Conservation (phyloP, 2,888 invertebrate genomes). For the Drosophila tanythrix region DNA sequence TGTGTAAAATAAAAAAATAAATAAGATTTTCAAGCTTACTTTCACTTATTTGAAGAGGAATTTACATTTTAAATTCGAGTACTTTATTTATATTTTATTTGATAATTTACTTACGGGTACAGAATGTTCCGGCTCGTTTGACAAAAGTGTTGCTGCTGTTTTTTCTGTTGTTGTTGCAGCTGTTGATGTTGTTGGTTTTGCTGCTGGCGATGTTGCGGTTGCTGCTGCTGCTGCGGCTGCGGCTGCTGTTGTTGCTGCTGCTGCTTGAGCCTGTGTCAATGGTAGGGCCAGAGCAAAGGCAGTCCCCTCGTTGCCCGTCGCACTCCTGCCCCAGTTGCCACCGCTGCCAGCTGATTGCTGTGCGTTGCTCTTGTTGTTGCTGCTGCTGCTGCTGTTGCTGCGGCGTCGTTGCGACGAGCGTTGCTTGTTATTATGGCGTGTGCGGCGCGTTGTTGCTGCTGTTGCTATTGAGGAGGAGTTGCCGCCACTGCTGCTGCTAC, state of each 20-base stretch:
- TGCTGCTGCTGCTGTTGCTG: constrained; percentile 42
- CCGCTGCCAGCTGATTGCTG: constrained; percentile 32
- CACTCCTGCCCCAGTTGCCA: constrained; percentile 47
- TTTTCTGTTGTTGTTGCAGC: constrained; percentile 65
- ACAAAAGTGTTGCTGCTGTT: constrained; percentile 81
- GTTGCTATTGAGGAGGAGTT: constrained; percentile 68
- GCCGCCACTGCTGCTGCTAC: constrained; percentile 27
- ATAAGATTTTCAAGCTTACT: background rate
- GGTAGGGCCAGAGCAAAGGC: constrained; percentile 84
- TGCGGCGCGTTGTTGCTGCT: constrained; percentile 62
- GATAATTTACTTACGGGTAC: constrained; percentile 84
- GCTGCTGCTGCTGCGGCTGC: constrained; percentile 19
- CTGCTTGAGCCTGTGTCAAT: constrained; percentile 77
- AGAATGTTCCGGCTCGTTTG: constrained; percentile 85
- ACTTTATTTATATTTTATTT: background rate
- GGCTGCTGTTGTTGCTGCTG: constrained; percentile 71
- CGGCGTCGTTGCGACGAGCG: constrained; percentile 70
- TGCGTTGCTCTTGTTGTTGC: constrained; percentile 27
- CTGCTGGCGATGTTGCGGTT: constrained; percentile 66
- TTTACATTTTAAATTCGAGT: background rate
- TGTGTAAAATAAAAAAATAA: background rate
- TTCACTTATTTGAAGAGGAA: background rate
- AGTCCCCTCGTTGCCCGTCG: constrained; percentile 53
- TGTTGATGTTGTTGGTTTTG: constrained; percentile 75
- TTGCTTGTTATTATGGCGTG: constrained; percentile 63